Base-by-base conservation (phyloP, 2,797 vertebrate species). In the Crax fasciolata region DNA sequence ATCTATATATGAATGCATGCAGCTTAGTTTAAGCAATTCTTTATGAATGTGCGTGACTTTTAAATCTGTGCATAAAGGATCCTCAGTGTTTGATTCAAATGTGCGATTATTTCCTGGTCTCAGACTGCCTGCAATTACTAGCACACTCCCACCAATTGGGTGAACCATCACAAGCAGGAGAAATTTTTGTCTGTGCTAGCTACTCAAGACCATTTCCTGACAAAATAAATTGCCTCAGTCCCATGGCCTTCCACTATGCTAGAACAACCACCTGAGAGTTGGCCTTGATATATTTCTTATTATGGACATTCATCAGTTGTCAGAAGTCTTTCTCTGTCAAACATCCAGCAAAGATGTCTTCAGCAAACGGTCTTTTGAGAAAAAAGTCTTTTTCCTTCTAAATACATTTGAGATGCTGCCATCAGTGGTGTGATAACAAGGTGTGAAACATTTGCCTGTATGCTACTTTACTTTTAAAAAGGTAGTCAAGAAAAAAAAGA, bases 121-220 rank as follows among this genome's bases (percentile, higher is more conserved):
- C 71, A 61, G n/a, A 5, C 16, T n/a, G 61, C 43, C 32, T n/a
- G 39, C 35, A 32, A 8, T 44, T 27, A 28, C 57, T 43, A 84
- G 16, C 57, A 9, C 0, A 1, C 32, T 76, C 12, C 4, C 0
- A 18, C 28, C 6, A 11, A 44, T 2, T 7, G 51, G 67, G 54
- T 14, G 59, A 51, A 32, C 30, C 24, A 1, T 4, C 32, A 55
- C 72, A 83, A 46, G 15, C 0, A 19, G 28, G 28, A 65, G 67
- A 44, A 18, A 6, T 21, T 41, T 65, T 49, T 62, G 58, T 20
- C 44, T 81, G 65, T 0, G 0, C 24, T 51, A 61, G 30, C 27
- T 32, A 70, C 52, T 18, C 3, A 0, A 77, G 61, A n/a, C 21
- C 4, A 3, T 17, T 20, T 23, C 23, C 57, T 51, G 8, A 70